Evolutionary conservation across 2,113 vertebrate genomes (phyloP).

Genomic region (Nestor notabilis): DNA sequence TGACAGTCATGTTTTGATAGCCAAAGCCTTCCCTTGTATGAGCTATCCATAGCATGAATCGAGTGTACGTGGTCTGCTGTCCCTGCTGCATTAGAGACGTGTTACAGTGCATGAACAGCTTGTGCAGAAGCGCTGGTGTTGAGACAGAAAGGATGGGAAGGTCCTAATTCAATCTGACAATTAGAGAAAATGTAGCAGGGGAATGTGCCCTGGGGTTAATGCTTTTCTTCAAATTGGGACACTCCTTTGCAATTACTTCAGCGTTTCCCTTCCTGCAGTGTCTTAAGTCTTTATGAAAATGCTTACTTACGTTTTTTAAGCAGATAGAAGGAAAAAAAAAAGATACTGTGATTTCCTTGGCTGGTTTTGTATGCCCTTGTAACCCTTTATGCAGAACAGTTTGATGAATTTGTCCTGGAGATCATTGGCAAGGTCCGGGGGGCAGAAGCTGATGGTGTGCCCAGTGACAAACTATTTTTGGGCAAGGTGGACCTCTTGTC

Average conservation of each 20-base stretch:
- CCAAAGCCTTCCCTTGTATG: neutral
- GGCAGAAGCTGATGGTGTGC: neutral
- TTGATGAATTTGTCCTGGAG: neutral
- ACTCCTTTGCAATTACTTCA: neutral
- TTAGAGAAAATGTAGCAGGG: neutral
- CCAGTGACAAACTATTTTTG: neutral
- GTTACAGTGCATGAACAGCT: neutral
- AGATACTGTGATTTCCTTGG: neutral
- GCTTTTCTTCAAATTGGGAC: neutral
- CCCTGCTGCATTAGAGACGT: rapidly evolving
- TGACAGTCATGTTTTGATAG: neutral
- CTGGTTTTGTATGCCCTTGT: neutral
- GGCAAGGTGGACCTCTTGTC: neutral
- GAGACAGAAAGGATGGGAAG: neutral
- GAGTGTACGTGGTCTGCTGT: neutral
- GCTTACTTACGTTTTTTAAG: neutral
- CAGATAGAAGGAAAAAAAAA: rapidly evolving
- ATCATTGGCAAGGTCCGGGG: rapidly evolving
- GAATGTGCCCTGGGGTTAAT: neutral
- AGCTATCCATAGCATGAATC: neutral
- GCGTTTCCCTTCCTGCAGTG: neutral
- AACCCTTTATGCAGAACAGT: neutral
- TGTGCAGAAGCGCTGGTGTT: neutral
- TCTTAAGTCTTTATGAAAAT: neutral
- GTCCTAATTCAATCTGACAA: neutral